Evolutionary conservation across 1,140 invertebrate species (phyloP).

Genomic region (Sitobion miscanthi): DNA sequence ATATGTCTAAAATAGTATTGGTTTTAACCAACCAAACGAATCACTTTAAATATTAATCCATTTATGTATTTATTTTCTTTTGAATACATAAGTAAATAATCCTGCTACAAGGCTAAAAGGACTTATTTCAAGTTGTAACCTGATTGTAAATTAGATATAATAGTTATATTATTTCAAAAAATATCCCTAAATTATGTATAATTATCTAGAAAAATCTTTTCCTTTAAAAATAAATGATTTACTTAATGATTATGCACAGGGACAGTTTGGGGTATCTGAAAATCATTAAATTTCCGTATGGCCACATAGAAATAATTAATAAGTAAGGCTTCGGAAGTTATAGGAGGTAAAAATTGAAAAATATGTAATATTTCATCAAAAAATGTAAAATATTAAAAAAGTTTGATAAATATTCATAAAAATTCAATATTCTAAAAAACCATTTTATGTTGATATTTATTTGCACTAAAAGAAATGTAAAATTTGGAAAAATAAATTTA

Average conservation of each 20-base stretch:
- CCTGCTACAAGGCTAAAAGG: background rate
- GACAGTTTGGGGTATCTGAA: background rate
- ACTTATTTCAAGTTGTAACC: background rate
- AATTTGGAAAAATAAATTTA: too few species aligned
- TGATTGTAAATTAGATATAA: background rate
- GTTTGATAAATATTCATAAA: too few species aligned
- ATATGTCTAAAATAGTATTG: background rate
- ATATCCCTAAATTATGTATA: too few species aligned
- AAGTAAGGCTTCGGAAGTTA: too few species aligned
- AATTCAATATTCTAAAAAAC: too few species aligned
- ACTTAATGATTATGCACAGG: background rate
- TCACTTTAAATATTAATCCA: conserved; percentile 31
- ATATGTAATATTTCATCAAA: too few species aligned
- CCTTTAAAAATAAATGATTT: background rate
- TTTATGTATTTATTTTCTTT: background rate
- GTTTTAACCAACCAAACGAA: background rate
- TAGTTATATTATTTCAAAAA: background rate
- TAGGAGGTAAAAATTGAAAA: too few species aligned
- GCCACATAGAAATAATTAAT: too few species aligned
- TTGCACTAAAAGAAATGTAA: too few species aligned
- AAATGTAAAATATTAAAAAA: too few species aligned
- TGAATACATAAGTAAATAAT: background rate
- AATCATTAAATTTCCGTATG: background rate
- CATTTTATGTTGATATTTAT: too few species aligned
- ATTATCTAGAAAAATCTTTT: background rate